Conservation (phyloP, 1,140 invertebrate genomes). For the Nasonia giraulti region DNA sequence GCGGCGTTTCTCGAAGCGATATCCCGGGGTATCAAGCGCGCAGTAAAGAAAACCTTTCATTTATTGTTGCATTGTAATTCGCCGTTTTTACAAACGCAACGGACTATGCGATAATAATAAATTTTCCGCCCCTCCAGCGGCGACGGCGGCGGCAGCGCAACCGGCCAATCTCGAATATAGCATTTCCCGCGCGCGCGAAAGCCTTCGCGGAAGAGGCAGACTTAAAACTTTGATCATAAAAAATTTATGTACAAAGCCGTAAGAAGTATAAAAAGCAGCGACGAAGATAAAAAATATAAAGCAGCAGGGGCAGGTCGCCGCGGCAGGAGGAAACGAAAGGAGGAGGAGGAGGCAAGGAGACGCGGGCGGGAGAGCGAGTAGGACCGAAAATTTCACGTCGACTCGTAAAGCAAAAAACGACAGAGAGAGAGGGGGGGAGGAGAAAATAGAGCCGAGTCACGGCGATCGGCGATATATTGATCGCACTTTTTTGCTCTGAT, state of each 20-base stretch:
- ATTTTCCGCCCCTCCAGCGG: neutral
- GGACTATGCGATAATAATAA: constrained; percentile 36
- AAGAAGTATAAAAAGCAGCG: constrained; percentile 37
- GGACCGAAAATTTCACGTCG: constrained; percentile 26
- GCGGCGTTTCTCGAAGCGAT: neutral
- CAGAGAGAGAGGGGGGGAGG: neutral
- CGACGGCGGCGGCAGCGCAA: neutral
- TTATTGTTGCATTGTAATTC: constrained; percentile 40
- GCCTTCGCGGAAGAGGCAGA: constrained; percentile 18
- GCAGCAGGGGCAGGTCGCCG: neutral
- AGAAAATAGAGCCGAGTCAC: constrained; percentile 47
- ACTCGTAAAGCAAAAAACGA: constrained; percentile 11
- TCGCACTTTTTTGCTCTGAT: constrained; percentile 55
- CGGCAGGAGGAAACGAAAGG: neutral
- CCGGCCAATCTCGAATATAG: constrained; percentile 37
- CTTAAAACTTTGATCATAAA: constrained; percentile 45
- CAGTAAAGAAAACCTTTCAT: constrained; percentile 28
- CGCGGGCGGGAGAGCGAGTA: neutral
- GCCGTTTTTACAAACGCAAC: constrained; percentile 36
- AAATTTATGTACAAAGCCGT: constrained; percentile 47
- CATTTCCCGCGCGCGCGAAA: constrained; percentile 25
- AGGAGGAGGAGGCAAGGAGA: neutral
- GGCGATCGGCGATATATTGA: constrained; percentile 59
- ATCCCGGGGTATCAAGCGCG: constrained; percentile 1
- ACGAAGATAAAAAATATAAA: constrained; percentile 47